These are phyloP conservation scores for Drosophila hamatofila DNA, from an alignment of 2,888 invertebrate genomes.

Conservation along the genomic window DNA sequence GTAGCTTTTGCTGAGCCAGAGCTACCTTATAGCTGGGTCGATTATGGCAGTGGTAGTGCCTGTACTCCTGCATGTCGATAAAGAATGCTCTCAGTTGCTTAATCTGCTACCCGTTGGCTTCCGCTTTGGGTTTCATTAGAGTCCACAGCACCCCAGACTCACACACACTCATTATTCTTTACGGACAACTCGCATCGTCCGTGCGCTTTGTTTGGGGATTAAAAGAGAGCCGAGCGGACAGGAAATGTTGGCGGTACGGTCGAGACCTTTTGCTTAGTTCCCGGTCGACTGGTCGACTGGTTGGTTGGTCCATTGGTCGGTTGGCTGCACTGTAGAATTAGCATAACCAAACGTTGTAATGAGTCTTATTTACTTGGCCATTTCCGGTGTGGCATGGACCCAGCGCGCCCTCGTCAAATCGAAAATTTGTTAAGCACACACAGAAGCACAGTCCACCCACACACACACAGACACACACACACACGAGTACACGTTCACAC, in stretches of 20 bases:
- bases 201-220: constrained; percentile 56
- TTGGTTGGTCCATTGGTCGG: neutral
- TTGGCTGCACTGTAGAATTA: constrained; percentile 56
- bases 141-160: constrained; percentile 43
- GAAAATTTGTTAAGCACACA: constrained; percentile 36
- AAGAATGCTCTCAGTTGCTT: constrained; percentile 76
- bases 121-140: constrained; percentile 77
- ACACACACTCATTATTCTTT: constrained; percentile 57
- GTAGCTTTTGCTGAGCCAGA: neutral
- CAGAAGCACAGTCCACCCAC: constrained; percentile 3
- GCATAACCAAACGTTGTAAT: constrained; percentile 78
- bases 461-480: neutral
- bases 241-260: constrained; percentile 55
- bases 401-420: constrained; percentile 49
- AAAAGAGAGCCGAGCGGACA: constrained; percentile 39
- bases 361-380: constrained; percentile 80
- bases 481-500: constrained; percentile 5
- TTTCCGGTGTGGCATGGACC: constrained; percentile 65
- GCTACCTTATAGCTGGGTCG: constrained; percentile 8
- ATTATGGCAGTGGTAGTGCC: constrained; percentile 17
- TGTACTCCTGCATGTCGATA: constrained; percentile 63
- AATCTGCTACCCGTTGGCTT: constrained; percentile 75
- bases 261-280: constrained; percentile 28
- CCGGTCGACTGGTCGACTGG: constrained; percentile 11
- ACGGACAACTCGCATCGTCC: constrained; percentile 27